Conservation (phyloP, 1,140 invertebrate species). For the Luehdorfia chinensis region DNA sequence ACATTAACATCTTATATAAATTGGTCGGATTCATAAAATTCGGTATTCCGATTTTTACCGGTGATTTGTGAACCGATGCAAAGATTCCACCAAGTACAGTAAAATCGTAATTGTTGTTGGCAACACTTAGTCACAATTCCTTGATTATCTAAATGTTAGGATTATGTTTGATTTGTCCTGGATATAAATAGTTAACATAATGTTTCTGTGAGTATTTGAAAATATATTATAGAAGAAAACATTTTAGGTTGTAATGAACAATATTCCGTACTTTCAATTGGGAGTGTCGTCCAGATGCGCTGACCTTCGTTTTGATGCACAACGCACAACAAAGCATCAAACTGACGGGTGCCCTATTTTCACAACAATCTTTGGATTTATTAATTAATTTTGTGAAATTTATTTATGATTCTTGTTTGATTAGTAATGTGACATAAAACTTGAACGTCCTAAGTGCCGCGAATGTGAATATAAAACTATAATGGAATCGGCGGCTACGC, state of each 20-base stretch:
- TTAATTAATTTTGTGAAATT: constrained; percentile 48
- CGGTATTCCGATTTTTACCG: too few species aligned
- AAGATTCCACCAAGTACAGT: too few species aligned
- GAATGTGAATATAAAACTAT: constrained; percentile 63
- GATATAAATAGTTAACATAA: constrained; percentile 66
- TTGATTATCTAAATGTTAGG: constrained; percentile 71
- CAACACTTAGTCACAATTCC: constrained; percentile 60
- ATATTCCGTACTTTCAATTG: constrained; percentile 40
- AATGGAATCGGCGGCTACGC: constrained; percentile 66
- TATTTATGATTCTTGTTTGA: constrained; percentile 33
- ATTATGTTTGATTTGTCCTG: constrained; percentile 70
- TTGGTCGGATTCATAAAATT: too few species aligned
- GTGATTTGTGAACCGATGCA: too few species aligned
- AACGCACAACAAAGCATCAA: constrained; percentile 78
- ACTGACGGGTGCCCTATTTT: constrained; percentile 78
- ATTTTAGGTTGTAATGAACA: constrained; percentile 31
- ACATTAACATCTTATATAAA: too few species aligned
- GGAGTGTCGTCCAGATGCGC: constrained; percentile 75
- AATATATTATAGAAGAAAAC: constrained; percentile 41
- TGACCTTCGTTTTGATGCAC: constrained; percentile 78
- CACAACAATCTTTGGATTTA: constrained; percentile 72
- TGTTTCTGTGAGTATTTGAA: constrained; percentile 69
- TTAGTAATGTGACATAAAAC: constrained; percentile 35
- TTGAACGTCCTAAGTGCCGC: constrained; percentile 48
- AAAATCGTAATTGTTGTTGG: constrained; percentile 19